Percentiles rank a stretch among this genome's conserved stretches.
These are phyloP conservation scores for Drosophila tripunctata DNA, from an alignment of 2,888 invertebrate species.

Conservation along the genomic window DNA sequence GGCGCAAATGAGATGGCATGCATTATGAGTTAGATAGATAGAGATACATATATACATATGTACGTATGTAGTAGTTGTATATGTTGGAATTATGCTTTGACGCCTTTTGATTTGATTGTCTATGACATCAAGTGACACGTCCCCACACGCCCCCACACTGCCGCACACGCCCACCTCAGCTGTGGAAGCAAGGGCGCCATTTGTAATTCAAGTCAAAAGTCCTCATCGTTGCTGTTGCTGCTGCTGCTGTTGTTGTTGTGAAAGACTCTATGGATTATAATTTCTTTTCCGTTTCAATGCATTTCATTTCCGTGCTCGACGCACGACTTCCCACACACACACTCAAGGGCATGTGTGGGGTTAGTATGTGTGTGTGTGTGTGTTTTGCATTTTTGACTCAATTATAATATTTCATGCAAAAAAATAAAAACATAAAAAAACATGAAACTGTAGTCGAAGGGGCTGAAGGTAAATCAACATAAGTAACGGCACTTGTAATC, in stretches of 20 bases:
- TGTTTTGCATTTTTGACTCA: slow-evolving; percentile 70
- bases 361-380: slow-evolving; percentile 21
- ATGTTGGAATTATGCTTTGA: slow-evolving; percentile 66
- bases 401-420: slow-evolving; percentile 72
- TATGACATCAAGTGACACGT: slow-evolving; percentile 57
- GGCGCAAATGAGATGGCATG: slow-evolving; percentile 54
- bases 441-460: no score
- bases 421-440: no score
- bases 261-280: slow-evolving; percentile 66
- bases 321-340: slow-evolving; percentile 41
- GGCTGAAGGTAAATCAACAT: slow-evolving; percentile 27
- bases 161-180: neutral
- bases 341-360: slow-evolving; percentile 4
- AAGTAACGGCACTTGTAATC: slow-evolving; percentile 62
- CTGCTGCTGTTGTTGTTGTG: slow-evolving; percentile 23
- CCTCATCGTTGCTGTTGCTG: slow-evolving; percentile 29
- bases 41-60: no score
- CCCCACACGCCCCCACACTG: slow-evolving; percentile 4
- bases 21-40: slow-evolving; percentile 35
- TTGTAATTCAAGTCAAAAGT: slow-evolving; percentile 76
- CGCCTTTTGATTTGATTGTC: slow-evolving; percentile 79
- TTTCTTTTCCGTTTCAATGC: slow-evolving; percentile 80
- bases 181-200: slow-evolving; percentile 50
- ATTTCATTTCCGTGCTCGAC: slow-evolving; percentile 68
- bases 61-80: no score